phyloP scores from a whole-genome alignment of 2,113 vertebrate species.

The Etheostoma cragini region DNA sequence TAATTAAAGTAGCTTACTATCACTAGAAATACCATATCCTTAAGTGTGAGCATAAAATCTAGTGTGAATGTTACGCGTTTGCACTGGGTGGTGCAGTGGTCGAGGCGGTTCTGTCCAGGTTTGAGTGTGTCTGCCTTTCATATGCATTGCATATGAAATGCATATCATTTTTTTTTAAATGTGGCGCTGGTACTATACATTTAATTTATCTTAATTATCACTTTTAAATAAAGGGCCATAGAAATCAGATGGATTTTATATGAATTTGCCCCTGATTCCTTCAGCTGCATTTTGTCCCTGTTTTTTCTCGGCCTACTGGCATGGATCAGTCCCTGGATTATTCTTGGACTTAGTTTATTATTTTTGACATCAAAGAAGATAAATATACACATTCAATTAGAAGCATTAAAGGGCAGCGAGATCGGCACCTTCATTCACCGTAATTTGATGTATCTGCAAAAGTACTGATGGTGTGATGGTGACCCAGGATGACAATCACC shows the following conservation, averaged over 20 bases:
- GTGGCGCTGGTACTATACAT: background rate
- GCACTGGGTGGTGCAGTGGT: background rate
- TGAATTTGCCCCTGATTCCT: slow-evolving; percentile 71
- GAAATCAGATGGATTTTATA: background rate
- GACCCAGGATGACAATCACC: too few relatives aligned
- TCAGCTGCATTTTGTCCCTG: slow-evolving; percentile 60
- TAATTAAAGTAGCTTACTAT: background rate
- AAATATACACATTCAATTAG: too few relatives aligned
- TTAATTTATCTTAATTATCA: background rate
- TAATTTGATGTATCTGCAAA: too few relatives aligned
- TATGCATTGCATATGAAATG: too few relatives aligned
- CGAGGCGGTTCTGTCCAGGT: slow-evolving; percentile 3
- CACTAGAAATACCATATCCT: background rate
- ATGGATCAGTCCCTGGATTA: slow-evolving; percentile 30
- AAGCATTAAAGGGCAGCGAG: too few relatives aligned
- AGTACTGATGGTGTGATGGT: too few relatives aligned
- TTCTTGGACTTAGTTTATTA: too few relatives aligned
- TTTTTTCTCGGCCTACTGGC: slow-evolving; percentile 48
- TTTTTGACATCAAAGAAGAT: too few relatives aligned
- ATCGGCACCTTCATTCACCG: too few relatives aligned
- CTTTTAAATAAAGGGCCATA: background rate
- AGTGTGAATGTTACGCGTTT: background rate
- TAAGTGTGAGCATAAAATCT: background rate
- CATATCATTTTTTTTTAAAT: background rate
- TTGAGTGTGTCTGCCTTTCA: slow-evolving; percentile 15